These are phyloP conservation scores for Capromys pilorides DNA, from an alignment of 2,797 vertebrate genomes.

Conservation along the genomic window DNA sequence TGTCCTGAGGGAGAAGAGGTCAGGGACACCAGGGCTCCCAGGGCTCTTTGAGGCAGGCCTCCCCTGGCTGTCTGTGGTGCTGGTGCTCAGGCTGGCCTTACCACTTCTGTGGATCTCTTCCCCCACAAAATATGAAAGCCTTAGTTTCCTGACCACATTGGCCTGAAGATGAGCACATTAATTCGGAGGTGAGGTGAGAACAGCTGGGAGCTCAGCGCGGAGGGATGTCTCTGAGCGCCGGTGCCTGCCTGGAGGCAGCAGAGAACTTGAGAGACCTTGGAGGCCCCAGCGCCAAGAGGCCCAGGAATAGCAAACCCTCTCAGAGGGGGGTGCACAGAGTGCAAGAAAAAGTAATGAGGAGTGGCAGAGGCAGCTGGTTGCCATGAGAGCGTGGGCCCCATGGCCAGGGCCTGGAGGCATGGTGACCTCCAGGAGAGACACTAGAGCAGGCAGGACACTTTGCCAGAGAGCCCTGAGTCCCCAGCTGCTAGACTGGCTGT, in stretches of 20 bases:
- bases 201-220: background rate
- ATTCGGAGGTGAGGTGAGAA: background rate
- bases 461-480: background rate
- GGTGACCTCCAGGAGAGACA: background rate
- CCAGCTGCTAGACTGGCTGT: background rate
- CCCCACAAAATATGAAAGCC: background rate
- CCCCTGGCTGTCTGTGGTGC: background rate
- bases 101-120: background rate
- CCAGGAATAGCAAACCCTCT: background rate
- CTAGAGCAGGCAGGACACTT: background rate
- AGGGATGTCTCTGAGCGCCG: background rate
- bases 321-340: background rate
- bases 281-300: background rate
- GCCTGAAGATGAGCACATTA: background rate
- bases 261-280: rapidly evolving
- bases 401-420: rapidly evolving
- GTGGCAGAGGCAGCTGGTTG: background rate
- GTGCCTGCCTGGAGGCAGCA: background rate
- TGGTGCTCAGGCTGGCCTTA: no score
- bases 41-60: background rate
- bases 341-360: background rate
- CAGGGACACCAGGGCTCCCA: no score
- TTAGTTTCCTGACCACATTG: background rate
- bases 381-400: background rate
- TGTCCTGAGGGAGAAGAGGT: background rate